A percentile compares a stretch with the other conserved stretches of the same genome.
Evolutionary conservation across 2,797 vertebrate species (phyloP).

Genomic region (Rhabdophis nuchalis): DNA sequence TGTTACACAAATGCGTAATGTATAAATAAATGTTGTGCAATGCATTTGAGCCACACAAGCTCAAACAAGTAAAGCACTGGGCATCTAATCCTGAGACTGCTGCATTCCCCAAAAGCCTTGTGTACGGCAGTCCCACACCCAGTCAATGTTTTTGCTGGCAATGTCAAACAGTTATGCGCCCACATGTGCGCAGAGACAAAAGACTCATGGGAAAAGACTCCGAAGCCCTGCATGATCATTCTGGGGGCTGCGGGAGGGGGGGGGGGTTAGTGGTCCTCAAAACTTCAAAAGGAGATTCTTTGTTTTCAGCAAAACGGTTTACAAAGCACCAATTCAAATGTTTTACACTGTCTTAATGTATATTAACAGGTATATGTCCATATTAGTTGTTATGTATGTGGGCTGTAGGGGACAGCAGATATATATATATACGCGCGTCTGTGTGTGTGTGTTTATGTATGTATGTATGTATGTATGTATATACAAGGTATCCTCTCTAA

Average conservation of each 20-base stretch:
- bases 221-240: not conserved
- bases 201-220: not conserved
- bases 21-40: not conserved
- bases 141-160: not conserved
- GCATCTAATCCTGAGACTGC: not conserved
- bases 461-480: too few species aligned
- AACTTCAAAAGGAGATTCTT: not conserved
- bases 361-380: not conserved
- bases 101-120: not conserved
- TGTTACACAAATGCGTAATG: not conserved
- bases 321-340: not conserved
- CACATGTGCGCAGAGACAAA: not conserved
- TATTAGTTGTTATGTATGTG: not conserved
- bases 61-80: not conserved
- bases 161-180: not conserved
- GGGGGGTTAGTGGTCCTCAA: not conserved
- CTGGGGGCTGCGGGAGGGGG: too few species aligned
- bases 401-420: not conserved
- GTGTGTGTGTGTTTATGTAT: too few species aligned
- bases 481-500: not conserved
- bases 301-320: not conserved
- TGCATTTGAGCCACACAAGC: not conserved
- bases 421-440: too few species aligned
- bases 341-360: not conserved
- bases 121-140: not conserved